Conservation (phyloP, 2,113 vertebrate species). For the Sinocyclocheilus anshuiensis region DNA sequence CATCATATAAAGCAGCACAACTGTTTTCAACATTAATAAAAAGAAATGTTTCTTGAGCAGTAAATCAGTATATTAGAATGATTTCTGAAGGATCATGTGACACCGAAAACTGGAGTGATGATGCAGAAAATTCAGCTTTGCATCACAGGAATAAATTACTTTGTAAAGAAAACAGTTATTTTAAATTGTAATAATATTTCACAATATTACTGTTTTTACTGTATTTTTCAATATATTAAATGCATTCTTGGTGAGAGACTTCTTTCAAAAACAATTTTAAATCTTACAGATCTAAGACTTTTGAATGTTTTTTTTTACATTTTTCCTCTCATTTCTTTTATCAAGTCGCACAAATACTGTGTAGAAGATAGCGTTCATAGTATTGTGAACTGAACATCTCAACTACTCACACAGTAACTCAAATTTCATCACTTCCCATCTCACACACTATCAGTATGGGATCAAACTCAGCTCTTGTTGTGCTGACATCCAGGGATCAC, state of each 20-base stretch:
- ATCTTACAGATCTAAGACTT: background rate
- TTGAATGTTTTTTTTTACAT: background rate
- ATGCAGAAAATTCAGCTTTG: no score
- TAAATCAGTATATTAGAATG: background rate
- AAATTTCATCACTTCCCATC: background rate
- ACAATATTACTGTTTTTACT: background rate
- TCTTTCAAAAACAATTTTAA: background rate
- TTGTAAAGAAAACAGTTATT: background rate
- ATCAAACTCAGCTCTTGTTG: constrained; percentile 2
- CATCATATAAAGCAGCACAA: no score
- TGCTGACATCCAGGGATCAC: constrained; percentile 20
- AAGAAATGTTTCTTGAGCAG: background rate
- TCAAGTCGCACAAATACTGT: background rate
- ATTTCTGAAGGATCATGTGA: background rate
- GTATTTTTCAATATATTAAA: background rate
- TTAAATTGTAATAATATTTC: background rate
- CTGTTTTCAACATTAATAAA: background rate
- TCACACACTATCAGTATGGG: background rate
- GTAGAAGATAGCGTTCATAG: background rate
- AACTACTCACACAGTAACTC: background rate
- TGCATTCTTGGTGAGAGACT: background rate
- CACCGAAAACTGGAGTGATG: background rate
- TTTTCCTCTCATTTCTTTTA: background rate
- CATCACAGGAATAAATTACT: no score
- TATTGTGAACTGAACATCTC: background rate